These are phyloP conservation scores for Triplophysa tibetana DNA, from an alignment of 2,113 vertebrate genomes.

Conservation along the genomic window DNA sequence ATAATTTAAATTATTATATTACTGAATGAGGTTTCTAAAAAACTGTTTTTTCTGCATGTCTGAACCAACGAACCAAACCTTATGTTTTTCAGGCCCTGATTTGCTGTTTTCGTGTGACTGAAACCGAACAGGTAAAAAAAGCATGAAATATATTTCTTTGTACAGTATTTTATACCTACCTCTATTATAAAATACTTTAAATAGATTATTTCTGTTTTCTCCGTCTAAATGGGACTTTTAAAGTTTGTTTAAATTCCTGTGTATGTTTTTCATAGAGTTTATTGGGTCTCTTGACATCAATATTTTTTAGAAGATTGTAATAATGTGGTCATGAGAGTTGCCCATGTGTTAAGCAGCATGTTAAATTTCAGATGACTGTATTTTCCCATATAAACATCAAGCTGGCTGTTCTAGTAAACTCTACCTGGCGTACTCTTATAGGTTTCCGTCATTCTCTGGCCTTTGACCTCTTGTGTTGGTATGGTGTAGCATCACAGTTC, in stretches of 20 bases:
- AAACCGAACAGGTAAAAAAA: no score
- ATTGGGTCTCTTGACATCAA: not conserved
- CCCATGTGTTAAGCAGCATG: conserved; percentile 24
- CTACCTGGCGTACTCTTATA: conserved; percentile 15
- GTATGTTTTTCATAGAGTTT: not conserved
- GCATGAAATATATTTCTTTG: no score
- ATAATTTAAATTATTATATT: no score
- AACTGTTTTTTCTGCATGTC: no score
- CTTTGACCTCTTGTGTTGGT: conserved; percentile 12
- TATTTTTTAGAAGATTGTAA: conserved; percentile 23
- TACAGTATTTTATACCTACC: no score
- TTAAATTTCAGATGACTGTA: conserved; percentile 20
- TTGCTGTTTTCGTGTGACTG: no score
- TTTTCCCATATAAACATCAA: conserved; percentile 34
- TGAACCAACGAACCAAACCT: no score
- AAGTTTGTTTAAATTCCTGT: conserved; percentile 2
- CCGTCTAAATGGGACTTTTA: not conserved
- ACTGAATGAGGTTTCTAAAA: no score
- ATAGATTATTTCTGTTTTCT: not conserved
- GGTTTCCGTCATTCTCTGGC: conserved; percentile 8
- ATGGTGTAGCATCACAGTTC: conserved; percentile 18
- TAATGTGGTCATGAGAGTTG: conserved; percentile 3
- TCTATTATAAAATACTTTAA: not conserved
- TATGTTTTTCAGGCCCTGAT: no score
- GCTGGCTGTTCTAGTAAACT: conserved; percentile 24